A percentile compares a stretch with the other conserved stretches of the same genome.
Conservation (phyloP, 2,888 invertebrate genomes). For the Gnatocerus cornutus region DNA sequence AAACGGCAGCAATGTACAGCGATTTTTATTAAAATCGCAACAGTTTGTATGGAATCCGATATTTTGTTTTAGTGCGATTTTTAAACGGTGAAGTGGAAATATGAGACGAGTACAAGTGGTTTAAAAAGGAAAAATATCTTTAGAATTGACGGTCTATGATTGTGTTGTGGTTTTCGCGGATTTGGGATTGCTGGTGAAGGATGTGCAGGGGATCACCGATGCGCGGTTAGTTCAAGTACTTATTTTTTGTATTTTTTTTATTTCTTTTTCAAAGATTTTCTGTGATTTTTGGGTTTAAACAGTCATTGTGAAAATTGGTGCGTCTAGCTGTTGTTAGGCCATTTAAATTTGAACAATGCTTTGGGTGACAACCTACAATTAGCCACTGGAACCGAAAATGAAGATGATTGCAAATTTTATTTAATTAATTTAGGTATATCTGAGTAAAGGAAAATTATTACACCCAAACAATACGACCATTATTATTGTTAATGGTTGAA, state of each 20-base stretch:
- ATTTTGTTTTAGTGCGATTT: constrained; percentile 56
- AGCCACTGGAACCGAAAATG: constrained; percentile 56
- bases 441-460: constrained; percentile 25
- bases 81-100: constrained; percentile 50
- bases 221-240: constrained; percentile 62
- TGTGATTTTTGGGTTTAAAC: constrained; percentile 30
- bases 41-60: too few relatives aligned
- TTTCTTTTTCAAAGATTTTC: too few relatives aligned
- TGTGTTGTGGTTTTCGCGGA: constrained; percentile 49
- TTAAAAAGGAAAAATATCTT: constrained; percentile 32
- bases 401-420: constrained; percentile 51
- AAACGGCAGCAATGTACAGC: too few relatives aligned
- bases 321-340: constrained; percentile 55
- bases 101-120: constrained; percentile 29
- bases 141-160: not conserved
- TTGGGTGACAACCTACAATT: constrained; percentile 65
- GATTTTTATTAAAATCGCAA: too few relatives aligned
- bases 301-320: constrained; percentile 41
- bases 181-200: constrained; percentile 43
- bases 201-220: constrained; percentile 53
- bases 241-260: constrained; percentile 35
- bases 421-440: constrained; percentile 33
- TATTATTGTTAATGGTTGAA: too few relatives aligned
- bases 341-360: constrained; percentile 61
- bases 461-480: too few relatives aligned